Percentiles rank a stretch among this genome's conserved stretches.
These are phyloP conservation scores for Hirundo rustica DNA, from an alignment of 2,797 vertebrate genomes.

Conservation along the genomic window DNA sequence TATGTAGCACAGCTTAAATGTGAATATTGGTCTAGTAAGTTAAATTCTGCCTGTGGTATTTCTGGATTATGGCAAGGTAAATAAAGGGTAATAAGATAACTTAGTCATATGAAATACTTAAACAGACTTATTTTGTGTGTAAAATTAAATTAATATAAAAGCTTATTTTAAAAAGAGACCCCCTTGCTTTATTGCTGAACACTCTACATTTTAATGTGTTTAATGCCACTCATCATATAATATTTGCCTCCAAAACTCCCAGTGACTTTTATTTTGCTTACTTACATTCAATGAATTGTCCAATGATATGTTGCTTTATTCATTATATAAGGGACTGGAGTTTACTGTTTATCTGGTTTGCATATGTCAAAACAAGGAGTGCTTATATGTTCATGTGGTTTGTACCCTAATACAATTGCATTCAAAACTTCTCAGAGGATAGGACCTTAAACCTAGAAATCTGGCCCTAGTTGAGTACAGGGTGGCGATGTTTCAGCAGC, in stretches of 20 bases:
- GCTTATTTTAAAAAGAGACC: background rate
- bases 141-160: background rate
- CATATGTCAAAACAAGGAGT: background rate
- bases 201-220: background rate
- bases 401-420: background rate
- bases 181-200: background rate
- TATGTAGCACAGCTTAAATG: background rate
- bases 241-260: background rate
- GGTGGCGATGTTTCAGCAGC: background rate
- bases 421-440: background rate
- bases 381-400: background rate
- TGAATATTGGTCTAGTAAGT: background rate
- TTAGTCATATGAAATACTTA: background rate
- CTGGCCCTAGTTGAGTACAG: background rate
- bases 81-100: background rate
- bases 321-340: background rate
- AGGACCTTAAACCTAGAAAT: background rate
- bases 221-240: background rate
- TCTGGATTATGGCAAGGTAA: background rate
- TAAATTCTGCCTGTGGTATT: background rate
- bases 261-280: background rate
- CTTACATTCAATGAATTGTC: background rate
- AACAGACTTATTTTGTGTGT: background rate
- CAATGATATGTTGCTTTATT: background rate
- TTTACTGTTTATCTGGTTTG: background rate